phyloP scores from a whole-genome alignment of 92 coral and sea anemone genomes.

The Bergia sp. region DNA sequence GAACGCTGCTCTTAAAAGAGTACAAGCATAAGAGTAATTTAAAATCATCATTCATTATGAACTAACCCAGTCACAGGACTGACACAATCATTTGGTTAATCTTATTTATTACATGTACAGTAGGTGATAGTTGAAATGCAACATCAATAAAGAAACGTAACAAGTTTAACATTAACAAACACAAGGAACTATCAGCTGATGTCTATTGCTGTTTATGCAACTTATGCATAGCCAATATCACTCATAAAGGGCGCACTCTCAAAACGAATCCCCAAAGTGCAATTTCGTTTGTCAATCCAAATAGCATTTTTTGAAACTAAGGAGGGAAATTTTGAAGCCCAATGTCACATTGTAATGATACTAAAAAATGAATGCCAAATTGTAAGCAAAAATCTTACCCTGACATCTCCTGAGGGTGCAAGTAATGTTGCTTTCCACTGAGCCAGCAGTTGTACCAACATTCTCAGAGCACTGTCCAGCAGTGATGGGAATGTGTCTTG shows the following conservation, averaged over 20 bases:
- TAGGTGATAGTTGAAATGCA: background rate
- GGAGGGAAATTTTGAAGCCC: background rate
- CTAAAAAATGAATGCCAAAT: background rate
- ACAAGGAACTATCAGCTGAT: background rate
- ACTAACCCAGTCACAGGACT: background rate
- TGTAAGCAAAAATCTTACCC: slow-evolving; percentile 49
- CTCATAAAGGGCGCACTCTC: background rate
- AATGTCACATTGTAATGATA: background rate
- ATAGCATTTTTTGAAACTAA: no score
- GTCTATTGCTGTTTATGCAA: background rate
- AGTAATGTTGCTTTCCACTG: slow-evolving; percentile 89
- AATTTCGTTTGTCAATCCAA: no score
- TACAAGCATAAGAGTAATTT: background rate
- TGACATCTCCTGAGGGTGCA: slow-evolving; percentile 64
- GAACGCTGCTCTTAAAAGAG: background rate
- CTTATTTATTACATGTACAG: no score
- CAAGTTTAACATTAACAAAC: background rate
- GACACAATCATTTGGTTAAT: background rate
- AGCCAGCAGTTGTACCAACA: slow-evolving; percentile 93
- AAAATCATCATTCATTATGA: no score
- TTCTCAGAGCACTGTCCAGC: slow-evolving; percentile 98
- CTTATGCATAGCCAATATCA: no score
- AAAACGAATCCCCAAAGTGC: no score
- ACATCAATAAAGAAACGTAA: background rate
- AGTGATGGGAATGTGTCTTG: slow-evolving; percentile 93